Conservation (phyloP, 2,113 vertebrate species). For the Sorex fumeus region DNA sequence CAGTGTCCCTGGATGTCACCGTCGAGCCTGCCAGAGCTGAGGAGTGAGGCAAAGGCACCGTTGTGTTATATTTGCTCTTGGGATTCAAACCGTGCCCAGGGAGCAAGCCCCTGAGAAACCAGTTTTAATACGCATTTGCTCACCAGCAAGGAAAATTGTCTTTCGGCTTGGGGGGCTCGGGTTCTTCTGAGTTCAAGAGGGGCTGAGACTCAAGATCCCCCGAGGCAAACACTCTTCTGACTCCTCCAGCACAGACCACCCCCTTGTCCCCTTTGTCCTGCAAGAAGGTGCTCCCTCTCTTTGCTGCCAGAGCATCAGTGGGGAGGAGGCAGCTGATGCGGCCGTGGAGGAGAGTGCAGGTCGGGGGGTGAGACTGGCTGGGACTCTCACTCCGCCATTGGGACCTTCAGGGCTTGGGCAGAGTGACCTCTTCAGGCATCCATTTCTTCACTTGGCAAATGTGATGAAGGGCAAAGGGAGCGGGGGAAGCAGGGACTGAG, state of each 20-base stretch:
- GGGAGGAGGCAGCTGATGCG: not conserved
- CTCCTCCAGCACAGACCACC: not conserved
- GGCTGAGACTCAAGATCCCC: not conserved
- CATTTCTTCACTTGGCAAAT: not conserved
- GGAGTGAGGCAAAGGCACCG: too few relatives aligned
- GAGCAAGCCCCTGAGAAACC: too few relatives aligned
- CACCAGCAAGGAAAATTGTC: not conserved
- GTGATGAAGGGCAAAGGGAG: too few relatives aligned
- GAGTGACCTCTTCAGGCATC: not conserved
- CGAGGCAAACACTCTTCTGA: not conserved
- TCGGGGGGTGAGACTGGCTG: not conserved
- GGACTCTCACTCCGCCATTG: not conserved
- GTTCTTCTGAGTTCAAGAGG: not conserved
- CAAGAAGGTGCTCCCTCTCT: not conserved
- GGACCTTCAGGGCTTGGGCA: not conserved
- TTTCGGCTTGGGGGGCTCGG: not conserved
- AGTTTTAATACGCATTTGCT: not conserved
- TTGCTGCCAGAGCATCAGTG: not conserved
- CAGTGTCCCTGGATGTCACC: too few relatives aligned
- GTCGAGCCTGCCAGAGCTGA: too few relatives aligned
- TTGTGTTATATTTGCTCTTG: too few relatives aligned
- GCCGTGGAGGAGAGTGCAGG: not conserved
- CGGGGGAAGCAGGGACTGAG: fast-evolving
- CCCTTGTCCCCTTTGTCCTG: not conserved
- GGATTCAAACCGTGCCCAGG: too few relatives aligned